Evolutionary conservation across 2,113 vertebrate genomes (phyloP), one percentile per base, ranked within the genome.

Genomic region (Taxidea taxus): DNA sequence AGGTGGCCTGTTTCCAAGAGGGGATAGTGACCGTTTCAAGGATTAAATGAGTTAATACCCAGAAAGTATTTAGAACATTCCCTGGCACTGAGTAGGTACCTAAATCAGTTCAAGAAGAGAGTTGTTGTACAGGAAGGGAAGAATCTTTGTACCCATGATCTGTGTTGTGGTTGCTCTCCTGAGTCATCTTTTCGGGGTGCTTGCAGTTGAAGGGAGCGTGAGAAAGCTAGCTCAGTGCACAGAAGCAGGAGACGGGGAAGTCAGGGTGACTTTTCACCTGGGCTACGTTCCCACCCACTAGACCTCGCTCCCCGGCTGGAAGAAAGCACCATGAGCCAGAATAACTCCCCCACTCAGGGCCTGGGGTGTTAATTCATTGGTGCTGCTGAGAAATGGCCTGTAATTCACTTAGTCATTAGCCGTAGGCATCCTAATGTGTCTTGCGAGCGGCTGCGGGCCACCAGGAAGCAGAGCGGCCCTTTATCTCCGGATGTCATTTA

Each of bases 371-470:
- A 39, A 68, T 87, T 68, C 21, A 81, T 34, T 39, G 77, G 64
- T 0, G 4, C 88, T 90, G 51, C 85, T 77, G 91, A 84, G 91
- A 94, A 97, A 84, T 21, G 13, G 87, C 31, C 31, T 92, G 88
- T 75, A 39, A 90, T n/a, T 89, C 18, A 64, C 49, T 97, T 74
- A 29, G 34, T 87, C 94, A 90, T 80, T 70, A 95, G 90, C 95
- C 86, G 12, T 86, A 96, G 93, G 91, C 93, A 58, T 97, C 47
- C 0, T 87, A 62, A 64, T 39, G 81, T 1, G 1, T 39, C 95
- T 97, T 97, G 78, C 56, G 58, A 90, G 91, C 83, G 37, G 60
- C 15, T 23, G 0, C 96, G n/a, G 74, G 80, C 14, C 29, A 27
- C 14, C 25, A 29, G 85, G 93, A 12, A 56, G 64, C 80, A 54